These are phyloP conservation scores for Lucifuga dentata DNA, from an alignment of 2,113 vertebrate species.

Conservation along the genomic window DNA sequence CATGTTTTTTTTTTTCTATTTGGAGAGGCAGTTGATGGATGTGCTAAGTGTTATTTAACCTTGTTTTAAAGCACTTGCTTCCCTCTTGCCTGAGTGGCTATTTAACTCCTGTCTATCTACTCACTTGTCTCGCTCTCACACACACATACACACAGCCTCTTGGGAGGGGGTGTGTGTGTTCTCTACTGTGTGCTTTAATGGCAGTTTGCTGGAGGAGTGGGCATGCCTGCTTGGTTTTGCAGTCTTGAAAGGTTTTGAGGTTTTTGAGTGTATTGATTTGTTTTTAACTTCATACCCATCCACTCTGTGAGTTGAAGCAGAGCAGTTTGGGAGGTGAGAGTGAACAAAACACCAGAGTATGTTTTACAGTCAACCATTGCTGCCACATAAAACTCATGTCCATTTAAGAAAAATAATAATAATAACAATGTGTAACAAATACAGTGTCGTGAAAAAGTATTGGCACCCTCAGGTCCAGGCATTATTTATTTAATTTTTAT, in stretches of 20 bases:
- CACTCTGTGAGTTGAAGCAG: slow-evolving; percentile 25
- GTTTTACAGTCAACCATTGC: background rate
- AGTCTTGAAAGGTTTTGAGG: slow-evolving; percentile 63
- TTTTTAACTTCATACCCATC: slow-evolving; percentile 39
- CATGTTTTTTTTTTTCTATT: slow-evolving; percentile 41
- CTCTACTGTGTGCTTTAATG: slow-evolving; percentile 40
- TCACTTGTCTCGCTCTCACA: slow-evolving; percentile 51
- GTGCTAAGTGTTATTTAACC: slow-evolving; percentile 85
- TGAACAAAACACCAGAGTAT: slow-evolving; percentile 13
- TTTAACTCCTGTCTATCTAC: slow-evolving; percentile 80
- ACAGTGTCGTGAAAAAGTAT: too few species aligned
- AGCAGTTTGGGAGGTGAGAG: slow-evolving; percentile 10
- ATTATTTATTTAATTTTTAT: too few species aligned
- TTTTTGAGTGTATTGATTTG: slow-evolving; percentile 63
- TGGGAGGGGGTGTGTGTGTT: slow-evolving; percentile 47
- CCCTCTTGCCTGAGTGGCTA: slow-evolving; percentile 80
- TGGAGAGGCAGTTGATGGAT: slow-evolving; percentile 78
- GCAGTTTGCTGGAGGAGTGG: slow-evolving; percentile 46
- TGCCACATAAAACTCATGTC: slow-evolving; percentile 26
- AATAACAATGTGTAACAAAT: too few species aligned
- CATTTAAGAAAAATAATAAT: slow-evolving; percentile 7
- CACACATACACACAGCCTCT: slow-evolving; percentile 53
- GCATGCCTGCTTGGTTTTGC: slow-evolving; percentile 57
- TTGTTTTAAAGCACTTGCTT: slow-evolving; percentile 83
- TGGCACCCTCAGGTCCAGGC: too few species aligned